Evolutionary conservation across 2,888 invertebrate genomes (phyloP), one percentile per base, ranked within the genome.

Genomic region (Archaeoteleia sp.): DNA sequence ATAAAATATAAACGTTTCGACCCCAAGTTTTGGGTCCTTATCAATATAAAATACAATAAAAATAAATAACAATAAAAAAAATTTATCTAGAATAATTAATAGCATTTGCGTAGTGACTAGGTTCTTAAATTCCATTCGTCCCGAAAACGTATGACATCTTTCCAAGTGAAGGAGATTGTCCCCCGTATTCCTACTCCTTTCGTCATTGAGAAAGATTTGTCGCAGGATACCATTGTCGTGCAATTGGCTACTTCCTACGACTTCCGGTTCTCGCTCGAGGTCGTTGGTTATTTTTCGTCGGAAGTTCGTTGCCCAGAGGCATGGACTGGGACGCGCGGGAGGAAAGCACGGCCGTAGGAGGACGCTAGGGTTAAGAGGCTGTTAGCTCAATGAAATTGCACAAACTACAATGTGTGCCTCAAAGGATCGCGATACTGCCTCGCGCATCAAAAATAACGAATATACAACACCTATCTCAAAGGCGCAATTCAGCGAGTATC

Each of bases 201-300:
- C 35, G 35, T 35, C 46, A 46, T 57, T 37, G 63, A 55, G 49
- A 63, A 55, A 55, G 49, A 63, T 55, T 43, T 55, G 51, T 51
- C 51, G 63, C 57, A 57, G 63, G 57, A 57, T 46, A 65, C 46
- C 29, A 40, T 48, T 53, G 61, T 71, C 49, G 70, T 72, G 63
- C 76, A 81, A 80, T 79, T 77, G 79, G 71, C 74, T 70, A 72
- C 80, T 79, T 81, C 81, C 79, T 79, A 81, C 80, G 79, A 79
- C 77, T 81, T 82, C 79, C 81, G 80, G 69, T 73, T 75, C 66
- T 70, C 71, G 74, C 62, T 70, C 70, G 73, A 76, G 75, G 72
- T 74, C 75, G 73, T 68, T 71, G 78, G 77, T 80, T 78, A 76
- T 74, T 72, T 78, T 77, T 75, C 62, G 74, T 79, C 75, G 74